Evolutionary conservation across 2,797 vertebrate genomes (phyloP), one percentile per base, ranked within the genome.

Genomic region (Threskiornis aethiopicus): DNA sequence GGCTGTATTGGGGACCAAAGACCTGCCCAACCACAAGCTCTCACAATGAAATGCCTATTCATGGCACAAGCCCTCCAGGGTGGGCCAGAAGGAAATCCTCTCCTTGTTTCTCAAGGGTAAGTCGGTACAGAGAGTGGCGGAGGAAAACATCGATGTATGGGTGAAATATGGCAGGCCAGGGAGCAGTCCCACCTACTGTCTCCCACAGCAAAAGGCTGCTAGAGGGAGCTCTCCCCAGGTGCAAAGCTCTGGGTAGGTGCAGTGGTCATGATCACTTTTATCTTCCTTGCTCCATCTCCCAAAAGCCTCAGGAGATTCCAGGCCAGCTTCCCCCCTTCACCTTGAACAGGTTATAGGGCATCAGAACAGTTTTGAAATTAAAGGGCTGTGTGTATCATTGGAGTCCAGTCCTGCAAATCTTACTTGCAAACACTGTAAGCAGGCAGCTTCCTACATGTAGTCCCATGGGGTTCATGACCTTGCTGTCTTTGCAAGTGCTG

Each of bases 61-160:
- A 10, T n/a, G 59, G 33, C 31, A 64, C 21, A 26, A 35, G 18
- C 16, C 14, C 21, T 87, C 21, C 71, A 28, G 42, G n/a, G 15
- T 54, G 33, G 49, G 15, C 33, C 69, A 31, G 41, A 52, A 71
- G 19, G 65, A 78, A 66, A 71, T 47, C 42, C 3, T 28, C 46
- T 65, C 11, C 26, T 59, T 39, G 24, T 49, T 69, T 73, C 67
- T 47, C 35, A n/a, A 29, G 52, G 12, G 4, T 29, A 22, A 33
- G 18, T 31, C 6, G 2, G 7, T 29, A 29, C 26, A 47, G 54
- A 89, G n/a, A 5, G 13, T 5, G 2, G 3, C 6, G 18, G 33
- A 66, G 28, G 18, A 84, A 75, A 49, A 16, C 18, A 19, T 25
- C 0, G 0, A 2, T 11, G 33, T 35, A 8, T 5, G 29, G 29